Evolutionary conservation across 2,888 invertebrate species (phyloP).

Genomic region (Xanthorhoe spadicearia): DNA sequence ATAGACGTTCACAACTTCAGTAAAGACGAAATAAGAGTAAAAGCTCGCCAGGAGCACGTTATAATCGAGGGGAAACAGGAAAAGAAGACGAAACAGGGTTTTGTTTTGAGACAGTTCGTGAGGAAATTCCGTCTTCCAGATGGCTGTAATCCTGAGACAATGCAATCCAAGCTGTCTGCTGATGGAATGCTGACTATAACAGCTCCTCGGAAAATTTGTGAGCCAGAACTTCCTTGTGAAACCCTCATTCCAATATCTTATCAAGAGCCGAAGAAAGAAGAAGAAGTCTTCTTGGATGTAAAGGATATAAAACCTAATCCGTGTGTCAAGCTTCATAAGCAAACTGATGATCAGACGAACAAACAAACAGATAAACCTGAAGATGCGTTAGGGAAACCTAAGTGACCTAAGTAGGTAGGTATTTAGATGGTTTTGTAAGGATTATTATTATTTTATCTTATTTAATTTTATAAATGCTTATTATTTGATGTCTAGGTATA

Average conservation of each 20-base stretch:
- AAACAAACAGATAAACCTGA: neutral
- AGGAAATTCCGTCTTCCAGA: conserved; percentile 70
- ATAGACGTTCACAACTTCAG: conserved; percentile 66
- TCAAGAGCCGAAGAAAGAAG: neutral
- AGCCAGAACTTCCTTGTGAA: conserved; percentile 48
- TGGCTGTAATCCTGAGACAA: conserved; percentile 61
- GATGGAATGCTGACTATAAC: conserved; percentile 68
- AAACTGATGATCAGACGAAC: neutral
- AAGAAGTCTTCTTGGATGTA: conserved; percentile 7
- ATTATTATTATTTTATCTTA: neutral
- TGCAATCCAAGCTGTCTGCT: conserved; percentile 58
- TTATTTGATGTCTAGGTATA: no score
- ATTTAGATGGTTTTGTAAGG: neutral
- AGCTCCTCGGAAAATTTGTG: conserved; percentile 57
- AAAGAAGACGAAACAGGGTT: conserved; percentile 59
- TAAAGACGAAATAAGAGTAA: conserved; percentile 69
- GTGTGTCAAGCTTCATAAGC: conserved; percentile 7
- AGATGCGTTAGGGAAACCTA: neutral
- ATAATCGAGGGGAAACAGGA: conserved; percentile 76
- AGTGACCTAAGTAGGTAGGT: conserved; percentile 1
- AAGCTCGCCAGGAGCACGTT: conserved; percentile 67
- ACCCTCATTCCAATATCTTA: conserved; percentile 28
- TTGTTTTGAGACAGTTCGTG: conserved; percentile 61
- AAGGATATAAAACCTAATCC: conserved; percentile 15
- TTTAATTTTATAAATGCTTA: no score